Base-by-base conservation (phyloP, 1,140 invertebrate species). In the Sinonovacula constricta region DNA sequence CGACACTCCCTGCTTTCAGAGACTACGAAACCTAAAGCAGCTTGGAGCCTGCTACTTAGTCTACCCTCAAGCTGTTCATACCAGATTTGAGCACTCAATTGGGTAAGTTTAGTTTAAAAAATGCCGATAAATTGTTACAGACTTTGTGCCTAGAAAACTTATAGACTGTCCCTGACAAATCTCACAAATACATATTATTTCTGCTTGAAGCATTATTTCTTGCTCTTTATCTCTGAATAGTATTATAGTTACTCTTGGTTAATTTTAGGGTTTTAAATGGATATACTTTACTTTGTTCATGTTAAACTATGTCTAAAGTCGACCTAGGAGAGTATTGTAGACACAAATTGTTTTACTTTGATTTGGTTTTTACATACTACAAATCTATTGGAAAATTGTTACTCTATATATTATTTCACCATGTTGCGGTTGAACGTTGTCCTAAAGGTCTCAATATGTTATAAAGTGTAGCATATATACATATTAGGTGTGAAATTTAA, bases 1-100 rank as follows among this genome's bases (percentile, higher is more conserved):
- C 7, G 93, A 94, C 81, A 94, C 93, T 0, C 91, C 90, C n/a
- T 89, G 94, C 84, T 94, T 94, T 85, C 94, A 94, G 86, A 83
- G 94, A 33, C 87, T 94, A 15, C 86, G 93, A 36, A 87, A 90
- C 80, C 82, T 94, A 12, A 93, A 92, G 71, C 93, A 94, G 85
- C 85, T 93, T 18, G 93, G 93, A 2, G 69, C 86, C n/a, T 79
- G 85, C 53, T 91, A 92, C 72, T 91, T 90, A 66, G 93, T 94
- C 10, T 94, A 91, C 80, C 94, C 93, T 7, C 90, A 91, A 36
- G 93, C 93, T 1, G 83, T 88, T 30, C 91, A 94, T 80, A 93
- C 90, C 77, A 90, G 94, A 63, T 94, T 94, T 90, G 93, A 93
- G 84, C 94, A 94, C 86, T 92, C 89, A 45, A 83, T 94, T 33